phyloP scores from a whole-genome alignment of 2,888 invertebrate genomes.

The Heteromurus nitidus region DNA sequence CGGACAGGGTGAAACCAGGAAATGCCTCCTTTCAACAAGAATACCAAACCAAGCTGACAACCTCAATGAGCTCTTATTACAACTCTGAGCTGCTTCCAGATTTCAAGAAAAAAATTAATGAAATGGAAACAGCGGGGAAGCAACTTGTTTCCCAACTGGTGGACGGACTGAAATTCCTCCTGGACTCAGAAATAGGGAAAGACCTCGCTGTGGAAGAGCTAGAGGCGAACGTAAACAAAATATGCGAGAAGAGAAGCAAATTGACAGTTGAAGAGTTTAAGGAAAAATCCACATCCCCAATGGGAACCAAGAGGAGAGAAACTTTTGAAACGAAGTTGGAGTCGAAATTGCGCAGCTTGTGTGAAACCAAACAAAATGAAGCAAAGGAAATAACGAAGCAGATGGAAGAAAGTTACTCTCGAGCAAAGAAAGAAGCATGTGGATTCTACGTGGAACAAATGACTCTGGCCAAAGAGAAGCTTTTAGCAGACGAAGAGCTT shows the following conservation, averaged over 20 bases:
- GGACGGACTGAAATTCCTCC: no score
- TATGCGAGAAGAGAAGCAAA: not conserved
- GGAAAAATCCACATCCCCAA: not conserved
- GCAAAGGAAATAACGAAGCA: not conserved
- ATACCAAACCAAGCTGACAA: conserved; percentile 29
- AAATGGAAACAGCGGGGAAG: no score
- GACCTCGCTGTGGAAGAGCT: no score
- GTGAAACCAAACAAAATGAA: not conserved
- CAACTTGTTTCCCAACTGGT: no score
- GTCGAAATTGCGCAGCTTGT: not conserved
- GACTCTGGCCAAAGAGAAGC: not conserved
- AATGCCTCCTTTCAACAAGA: not conserved
- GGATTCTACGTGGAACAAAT: not conserved
- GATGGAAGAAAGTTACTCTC: not conserved
- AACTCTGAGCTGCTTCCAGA: no score
- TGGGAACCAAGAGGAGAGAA: not conserved
- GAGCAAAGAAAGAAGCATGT: not conserved
- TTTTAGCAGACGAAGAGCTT: conserved; percentile 24
- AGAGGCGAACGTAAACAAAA: no score
- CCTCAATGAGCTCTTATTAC: no score
- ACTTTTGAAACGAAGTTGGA: not conserved
- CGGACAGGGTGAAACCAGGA: not conserved
- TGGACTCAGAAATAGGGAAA: no score
- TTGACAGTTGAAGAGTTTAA: not conserved
- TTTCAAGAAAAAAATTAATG: conserved; percentile 17